Conservation (phyloP, 2,888 invertebrate genomes). For the Cryptus armator region DNA sequence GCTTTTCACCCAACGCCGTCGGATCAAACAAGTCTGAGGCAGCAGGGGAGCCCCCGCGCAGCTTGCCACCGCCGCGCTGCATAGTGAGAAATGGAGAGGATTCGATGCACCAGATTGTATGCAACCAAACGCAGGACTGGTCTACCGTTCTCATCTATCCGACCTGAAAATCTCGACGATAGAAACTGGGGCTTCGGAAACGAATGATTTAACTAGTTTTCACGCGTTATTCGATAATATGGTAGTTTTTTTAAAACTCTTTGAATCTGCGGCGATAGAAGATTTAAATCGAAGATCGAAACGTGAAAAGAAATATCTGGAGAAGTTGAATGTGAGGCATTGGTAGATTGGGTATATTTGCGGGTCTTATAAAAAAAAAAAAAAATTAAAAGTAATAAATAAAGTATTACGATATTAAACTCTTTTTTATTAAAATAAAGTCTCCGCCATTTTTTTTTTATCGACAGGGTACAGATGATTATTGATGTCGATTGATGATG, state of each 20-base stretch:
- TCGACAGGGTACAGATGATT: too few relatives aligned
- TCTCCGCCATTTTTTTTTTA: too few relatives aligned
- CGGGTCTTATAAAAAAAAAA: too few relatives aligned
- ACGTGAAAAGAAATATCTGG: too few relatives aligned
- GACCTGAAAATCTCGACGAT: constrained; percentile 55
- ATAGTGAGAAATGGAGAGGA: constrained; percentile 52
- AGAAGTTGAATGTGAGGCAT: too few relatives aligned
- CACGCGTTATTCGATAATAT: background rate
- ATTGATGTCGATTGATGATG: too few relatives aligned
- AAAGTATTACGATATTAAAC: too few relatives aligned
- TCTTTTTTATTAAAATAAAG: too few relatives aligned
- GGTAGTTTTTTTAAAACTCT: background rate
- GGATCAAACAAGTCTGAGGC: constrained; percentile 42
- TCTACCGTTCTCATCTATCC: constrained; percentile 35
- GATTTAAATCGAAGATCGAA: background rate
- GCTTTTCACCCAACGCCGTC: constrained; percentile 53
- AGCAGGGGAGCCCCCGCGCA: constrained; percentile 31
- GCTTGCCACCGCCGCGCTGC: constrained; percentile 15
- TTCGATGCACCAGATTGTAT: constrained; percentile 6
- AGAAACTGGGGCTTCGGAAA: background rate
- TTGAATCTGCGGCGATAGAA: background rate
- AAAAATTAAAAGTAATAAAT: too few relatives aligned
- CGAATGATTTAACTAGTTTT: constrained; percentile 34
- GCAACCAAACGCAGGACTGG: constrained; percentile 1
- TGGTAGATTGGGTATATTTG: too few relatives aligned